Evolutionary conservation across 2,888 invertebrate species (phyloP), one percentile per base, ranked within the genome.

Genomic region (Eucriotettix oculatus): DNA sequence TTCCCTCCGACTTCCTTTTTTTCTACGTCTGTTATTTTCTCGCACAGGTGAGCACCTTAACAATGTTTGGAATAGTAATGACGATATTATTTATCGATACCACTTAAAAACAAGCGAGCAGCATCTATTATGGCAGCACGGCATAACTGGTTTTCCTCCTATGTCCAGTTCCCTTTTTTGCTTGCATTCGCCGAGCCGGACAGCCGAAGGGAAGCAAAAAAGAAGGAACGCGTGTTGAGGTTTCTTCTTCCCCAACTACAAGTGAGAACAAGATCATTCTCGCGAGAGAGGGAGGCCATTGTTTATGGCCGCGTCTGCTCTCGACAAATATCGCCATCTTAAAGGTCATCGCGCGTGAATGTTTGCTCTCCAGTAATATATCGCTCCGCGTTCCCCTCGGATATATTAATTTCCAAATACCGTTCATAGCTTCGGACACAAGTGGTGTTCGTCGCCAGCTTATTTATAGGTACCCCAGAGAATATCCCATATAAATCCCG

Each of bases 51-150:
- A 52, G 44, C 57, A 54, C n/a, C 57, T 57, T 57, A 62, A 59
- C 62, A 61, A 58, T 62, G 62, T 62, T 62, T 62, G 62, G 62
- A 62, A 62, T 62, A 60, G 62, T 62, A 62, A 62, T 62, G 59
- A 57, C 42, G 42, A 17, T 52, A 60, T 62, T 60, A 62, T 62
- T 62, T 62, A 62, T 62, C 60, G 59, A 59, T 62, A 62, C 58
- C 62, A 60, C 60, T 62, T 62, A 60, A 52, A 57, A 60, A 60
- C 48, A 48, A 48, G 48, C 48, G 48, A n/a, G 48, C 48, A 48
- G 48, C 48, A 48, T 48, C 48, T n/a, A 48, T 48, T 14, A 48
- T 48, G 48, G 48, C 48, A 48, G 48, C 48, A 48, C 48, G 14
- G 48, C 12, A n/a, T 48, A 48, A 48, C 48, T 48, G 48, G 48